Base-by-base conservation (phyloP, 2,797 vertebrate genomes). In the Myotis daubentonii region DNA sequence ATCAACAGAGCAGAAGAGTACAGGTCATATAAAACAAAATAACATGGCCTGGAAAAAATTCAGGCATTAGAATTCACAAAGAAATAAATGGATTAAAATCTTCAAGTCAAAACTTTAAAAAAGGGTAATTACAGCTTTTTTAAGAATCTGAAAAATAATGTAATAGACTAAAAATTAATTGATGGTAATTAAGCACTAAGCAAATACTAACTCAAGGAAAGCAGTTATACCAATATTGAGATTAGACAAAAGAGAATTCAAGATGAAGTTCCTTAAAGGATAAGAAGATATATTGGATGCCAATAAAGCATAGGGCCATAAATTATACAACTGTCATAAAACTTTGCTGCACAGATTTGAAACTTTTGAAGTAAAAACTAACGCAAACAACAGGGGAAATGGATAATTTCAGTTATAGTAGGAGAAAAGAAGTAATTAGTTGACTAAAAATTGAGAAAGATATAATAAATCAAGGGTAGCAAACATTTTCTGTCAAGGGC, bases 281-380 rank as follows among this genome's bases (percentile, higher is more conserved):
- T 87, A 62, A 83, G 51, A 65, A 78, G 19, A 9, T 25, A 22
- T n/a, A 86, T 12, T 28, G 20, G 5, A 30, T 55, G 0, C 22
- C 17, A 6, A 80, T 65, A 55, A 87, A 57, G 16, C 47, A 84
- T 13, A 81, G 23, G 8, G 3, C 90, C 36, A 9, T 33, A 44
- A 76, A 60, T 72, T 16, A 66, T 13, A n/a, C 0, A 62, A 9
- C 1, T 20, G 10, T 76, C 23, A 5, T n/a, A 20, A 89, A 78
- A 55, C 13, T 38, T 53, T 20, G 8, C 10, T 7, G 13, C 11
- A 68, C 1, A 53, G 10, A 36, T 79, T 72, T 87, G 41, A 25
- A 83, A 87, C 47, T 36, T 78, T 94, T 57, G 51, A 95, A 91
- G n/a, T 68, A 90, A 80, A 85, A 89, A 16, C 2, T 17, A 30